Base-by-base conservation (phyloP, 2,888 invertebrate species). In the Sesia apiformis region DNA sequence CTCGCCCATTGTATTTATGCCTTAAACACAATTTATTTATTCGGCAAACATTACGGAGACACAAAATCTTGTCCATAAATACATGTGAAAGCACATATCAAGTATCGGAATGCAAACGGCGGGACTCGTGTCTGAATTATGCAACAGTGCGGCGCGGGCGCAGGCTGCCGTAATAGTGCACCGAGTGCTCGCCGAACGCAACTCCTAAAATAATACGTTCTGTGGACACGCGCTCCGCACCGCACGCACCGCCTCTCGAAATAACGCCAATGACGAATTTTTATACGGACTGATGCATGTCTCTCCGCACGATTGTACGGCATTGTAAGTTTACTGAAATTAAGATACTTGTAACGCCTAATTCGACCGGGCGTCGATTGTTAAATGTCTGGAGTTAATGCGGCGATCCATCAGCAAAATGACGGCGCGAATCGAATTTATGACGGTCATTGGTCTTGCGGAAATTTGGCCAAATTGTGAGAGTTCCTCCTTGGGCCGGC, bases 21-120 rank as follows among this genome's bases (percentile, higher is more conserved):
- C 78, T 83, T 76, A 80, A 83, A 81, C 80, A 78, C 84, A 78
- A 87, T 87, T 87, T 88, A 88, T 88, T 86, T 86, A 89, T 89
- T 86, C 86, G 84, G 81, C 81, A 83, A 86, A 88, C 87, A 88
- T 88, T 86, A 86, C 86, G 84, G 78, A 81, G 85, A 87, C 88
- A 89, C 88, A 86, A 88, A 89, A 88, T 88, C 88, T 85, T 81
- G 88, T 85, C 86, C 88, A 88, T 89, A 89, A 88, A 89, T 88
- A 89, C 87, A 89, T 88, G 85, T 86, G 86, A 84, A 85, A 87
- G 84, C 87, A 87, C 88, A 87, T 87, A 87, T 88, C 87, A 86
- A 85, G 87, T 88, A 88, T 87, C 85, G 84, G 86, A 87, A 88
- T 87, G 88, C 88, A 87, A 86, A 88, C 87, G 78, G 83, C 84